Evolutionary conservation across 2,888 invertebrate genomes (phyloP).

Genomic region (Abrostola tripartita): DNA sequence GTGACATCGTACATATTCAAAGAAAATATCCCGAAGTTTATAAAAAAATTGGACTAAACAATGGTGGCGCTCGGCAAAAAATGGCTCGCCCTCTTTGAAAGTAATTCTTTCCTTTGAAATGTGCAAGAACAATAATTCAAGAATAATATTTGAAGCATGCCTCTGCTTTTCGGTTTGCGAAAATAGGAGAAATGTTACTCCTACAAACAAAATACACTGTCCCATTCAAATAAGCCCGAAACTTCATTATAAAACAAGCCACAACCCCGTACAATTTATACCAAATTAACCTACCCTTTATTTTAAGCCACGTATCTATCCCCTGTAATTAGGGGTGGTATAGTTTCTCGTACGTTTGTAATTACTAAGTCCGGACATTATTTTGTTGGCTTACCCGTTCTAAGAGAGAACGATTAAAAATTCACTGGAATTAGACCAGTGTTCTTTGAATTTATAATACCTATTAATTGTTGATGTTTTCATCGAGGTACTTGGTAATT

Average conservation of each 20-base stretch:
- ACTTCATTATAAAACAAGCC: constrained; percentile 24
- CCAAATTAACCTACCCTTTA: constrained; percentile 39
- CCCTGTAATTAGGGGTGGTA: constrained; percentile 39
- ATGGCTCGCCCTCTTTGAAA: no score
- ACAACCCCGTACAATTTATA: constrained; percentile 26
- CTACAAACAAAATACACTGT: neutral
- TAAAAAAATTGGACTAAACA: no score
- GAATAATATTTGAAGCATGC: no score
- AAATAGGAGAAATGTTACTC: neutral
- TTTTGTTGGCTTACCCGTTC: constrained; percentile 31
- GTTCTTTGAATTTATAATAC: constrained; percentile 23
- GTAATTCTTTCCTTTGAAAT: no score
- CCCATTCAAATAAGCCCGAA: constrained; percentile 5
- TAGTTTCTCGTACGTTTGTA: constrained; percentile 52
- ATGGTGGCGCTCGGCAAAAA: no score
- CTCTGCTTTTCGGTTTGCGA: neutral
- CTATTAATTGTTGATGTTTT: constrained; percentile 2
- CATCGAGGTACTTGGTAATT: neutral
- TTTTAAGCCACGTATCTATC: constrained; percentile 45
- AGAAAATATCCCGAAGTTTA: no score
- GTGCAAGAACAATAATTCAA: no score
- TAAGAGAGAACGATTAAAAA: constrained; percentile 44
- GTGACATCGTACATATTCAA: no score
- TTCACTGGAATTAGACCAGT: constrained; percentile 34
- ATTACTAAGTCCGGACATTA: constrained; percentile 47